These are phyloP conservation scores for Ephialtes manifestator DNA, from an alignment of 2,888 invertebrate species.

Conservation along the genomic window DNA sequence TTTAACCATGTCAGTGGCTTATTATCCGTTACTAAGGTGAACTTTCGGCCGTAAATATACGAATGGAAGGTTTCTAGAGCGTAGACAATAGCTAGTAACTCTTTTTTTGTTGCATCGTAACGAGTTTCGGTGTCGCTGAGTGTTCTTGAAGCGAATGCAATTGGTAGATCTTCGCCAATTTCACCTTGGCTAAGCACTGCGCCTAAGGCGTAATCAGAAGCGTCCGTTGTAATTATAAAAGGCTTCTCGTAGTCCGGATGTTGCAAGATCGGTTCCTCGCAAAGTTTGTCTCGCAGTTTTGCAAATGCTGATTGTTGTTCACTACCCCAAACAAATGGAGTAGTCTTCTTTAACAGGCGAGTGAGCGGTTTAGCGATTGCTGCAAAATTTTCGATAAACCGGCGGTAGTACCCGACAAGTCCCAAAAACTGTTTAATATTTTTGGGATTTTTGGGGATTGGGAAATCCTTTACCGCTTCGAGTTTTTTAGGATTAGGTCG, in stretches of 20 bases:
- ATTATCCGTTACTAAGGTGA: slow-evolving; percentile 77
- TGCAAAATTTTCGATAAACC: slow-evolving; percentile 72
- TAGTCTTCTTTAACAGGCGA: slow-evolving; percentile 69
- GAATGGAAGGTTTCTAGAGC: slow-evolving; percentile 76
- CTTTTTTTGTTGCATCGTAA: slow-evolving; percentile 59
- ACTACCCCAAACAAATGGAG: slow-evolving; percentile 60
- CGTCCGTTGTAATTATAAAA: slow-evolving; percentile 79
- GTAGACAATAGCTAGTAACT: slow-evolving; percentile 77
- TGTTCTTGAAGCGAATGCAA: slow-evolving; percentile 77
- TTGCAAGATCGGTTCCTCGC: slow-evolving; percentile 64
- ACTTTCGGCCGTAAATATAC: slow-evolving; percentile 77
- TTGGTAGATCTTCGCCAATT: too few species aligned
- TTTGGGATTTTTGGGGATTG: slow-evolving; percentile 58
- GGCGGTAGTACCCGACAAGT: too few species aligned
- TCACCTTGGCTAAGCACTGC: too few species aligned
- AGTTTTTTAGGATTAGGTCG: slow-evolving; percentile 72
- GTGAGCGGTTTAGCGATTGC: slow-evolving; percentile 72
- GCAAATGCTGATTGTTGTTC: slow-evolving; percentile 63
- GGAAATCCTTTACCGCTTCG: slow-evolving; percentile 57
- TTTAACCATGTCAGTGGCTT: slow-evolving; percentile 75
- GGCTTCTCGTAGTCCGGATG: slow-evolving; percentile 77
- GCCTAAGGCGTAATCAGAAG: too few species aligned
- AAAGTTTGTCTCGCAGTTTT: slow-evolving; percentile 52
- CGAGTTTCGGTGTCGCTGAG: slow-evolving; percentile 75
- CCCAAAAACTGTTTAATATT: too few species aligned